These are phyloP conservation scores for Aphodius granarius DNA, from an alignment of 2,888 invertebrate genomes.

Conservation along the genomic window DNA sequence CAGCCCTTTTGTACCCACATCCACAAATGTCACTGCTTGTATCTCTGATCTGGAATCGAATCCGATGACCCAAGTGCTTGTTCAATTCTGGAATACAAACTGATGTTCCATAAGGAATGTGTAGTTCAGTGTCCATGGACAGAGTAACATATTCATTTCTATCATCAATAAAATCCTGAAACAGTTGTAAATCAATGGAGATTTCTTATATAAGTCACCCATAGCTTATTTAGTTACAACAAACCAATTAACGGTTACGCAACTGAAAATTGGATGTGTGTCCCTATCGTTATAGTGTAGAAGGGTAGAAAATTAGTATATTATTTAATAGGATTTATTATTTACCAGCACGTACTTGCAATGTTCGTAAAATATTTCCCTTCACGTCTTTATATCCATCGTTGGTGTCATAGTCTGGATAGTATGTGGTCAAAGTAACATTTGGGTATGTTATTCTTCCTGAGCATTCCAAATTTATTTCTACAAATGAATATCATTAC, in stretches of 20 bases:
- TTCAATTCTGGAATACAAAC: conserved; percentile 58
- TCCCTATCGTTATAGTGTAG: too few species aligned
- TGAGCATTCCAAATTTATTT: conserved; percentile 49
- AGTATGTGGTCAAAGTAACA: conserved; percentile 57
- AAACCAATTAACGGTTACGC: too few species aligned
- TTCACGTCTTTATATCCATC: conserved; percentile 52
- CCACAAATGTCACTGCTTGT: conserved; percentile 50
- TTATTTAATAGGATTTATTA: not conserved
- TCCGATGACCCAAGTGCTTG: conserved; percentile 53
- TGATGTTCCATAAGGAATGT: conserved; percentile 53
- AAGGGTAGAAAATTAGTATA: not conserved
- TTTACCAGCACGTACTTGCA: conserved; percentile 52
- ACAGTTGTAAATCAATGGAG: conserved; percentile 10
- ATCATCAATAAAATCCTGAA: conserved; percentile 57
- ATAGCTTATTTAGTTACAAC: too few species aligned
- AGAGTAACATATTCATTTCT: conserved; percentile 55
- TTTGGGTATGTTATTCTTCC: conserved; percentile 53
- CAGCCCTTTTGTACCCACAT: conserved; percentile 52
- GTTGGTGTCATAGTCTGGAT: conserved; percentile 54
- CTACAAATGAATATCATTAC: conserved; percentile 34
- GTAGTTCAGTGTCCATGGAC: conserved; percentile 54
- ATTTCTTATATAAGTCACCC: too few species aligned
- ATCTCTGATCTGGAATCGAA: conserved; percentile 55
- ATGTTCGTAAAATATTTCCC: conserved; percentile 52
- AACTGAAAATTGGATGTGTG: too few species aligned